Evolutionary conservation across 1,140 invertebrate species (phyloP), one percentile per base, ranked within the genome.

Genomic region (Drosophila ohnishii): DNA sequence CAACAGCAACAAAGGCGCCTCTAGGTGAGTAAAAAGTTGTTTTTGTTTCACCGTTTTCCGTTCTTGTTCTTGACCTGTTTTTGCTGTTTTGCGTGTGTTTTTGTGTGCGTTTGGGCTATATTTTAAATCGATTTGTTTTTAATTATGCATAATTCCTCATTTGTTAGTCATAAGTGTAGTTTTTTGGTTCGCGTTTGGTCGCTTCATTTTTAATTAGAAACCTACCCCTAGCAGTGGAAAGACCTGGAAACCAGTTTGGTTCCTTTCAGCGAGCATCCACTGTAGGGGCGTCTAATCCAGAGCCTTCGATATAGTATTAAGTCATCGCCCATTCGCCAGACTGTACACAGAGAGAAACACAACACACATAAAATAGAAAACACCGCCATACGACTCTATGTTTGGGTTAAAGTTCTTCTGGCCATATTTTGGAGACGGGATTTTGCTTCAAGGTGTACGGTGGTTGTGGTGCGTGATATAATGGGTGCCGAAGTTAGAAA

Each of bases 401-500:
- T 55, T 66, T 55, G 62, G 47, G 62, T 66, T 66, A 69, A 45
- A 32, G 47, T 66, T 55, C 37, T 55, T 44, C 37, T 69, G 65
- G 61, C 47, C 61, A 53, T 42, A 44, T 64, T 53, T 69, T 22
- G 61, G 65, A 69, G 65, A 42, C 51, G 51, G 44, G 51, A 9
- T 35, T 30, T 58, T 35, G 67, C 71, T 75, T 75, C 60, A 75
- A 57, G 72, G 73, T 66, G 51, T 75, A 55, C 73, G 44, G 81
- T 86, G 81, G 81, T 86, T 85, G 78, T 86, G 81, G 81, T 85
- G 81, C 75, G 82, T 82, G 71, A 76, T 75, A 51, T 57, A 67
- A 34, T 22, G 40, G 51, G 40, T 25, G 22, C 19, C 32, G 28
- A 59, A 57, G 19, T 22, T 69, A 37, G 10, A 25, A 64, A 75